phyloP scores from a whole-genome alignment of 2,797 vertebrate species.

The Rallus crepitans region DNA sequence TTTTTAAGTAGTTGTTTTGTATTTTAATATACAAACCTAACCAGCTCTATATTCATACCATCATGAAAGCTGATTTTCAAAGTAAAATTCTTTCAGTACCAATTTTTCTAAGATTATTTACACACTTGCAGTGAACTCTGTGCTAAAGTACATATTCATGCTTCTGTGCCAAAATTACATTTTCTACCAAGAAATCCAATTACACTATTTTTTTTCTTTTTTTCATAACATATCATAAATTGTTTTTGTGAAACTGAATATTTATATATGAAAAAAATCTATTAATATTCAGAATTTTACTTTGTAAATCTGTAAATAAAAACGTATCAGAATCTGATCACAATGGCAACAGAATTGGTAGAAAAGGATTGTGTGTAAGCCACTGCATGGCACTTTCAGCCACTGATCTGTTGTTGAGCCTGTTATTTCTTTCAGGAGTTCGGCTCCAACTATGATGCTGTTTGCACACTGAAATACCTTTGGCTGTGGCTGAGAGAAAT shows the following conservation, averaged over 20 bases:
- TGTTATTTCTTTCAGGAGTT: neutral
- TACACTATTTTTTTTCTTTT: neutral
- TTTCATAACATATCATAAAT: neutral
- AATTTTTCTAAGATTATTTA: neutral
- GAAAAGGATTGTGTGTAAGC: neutral
- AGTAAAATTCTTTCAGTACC: neutral
- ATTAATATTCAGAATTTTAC: neutral
- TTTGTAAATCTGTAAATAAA: neutral
- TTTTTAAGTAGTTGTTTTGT: neutral
- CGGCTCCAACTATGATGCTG: neutral
- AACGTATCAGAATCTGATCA: neutral
- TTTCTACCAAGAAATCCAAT: neutral
- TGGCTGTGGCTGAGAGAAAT: neutral
- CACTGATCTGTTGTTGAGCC: neutral
- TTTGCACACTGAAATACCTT: neutral
- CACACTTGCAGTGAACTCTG: neutral
- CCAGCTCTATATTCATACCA: neutral
- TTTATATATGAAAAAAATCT: neutral
- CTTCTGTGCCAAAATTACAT: neutral
- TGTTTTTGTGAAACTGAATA: neutral
- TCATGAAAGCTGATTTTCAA: neutral
- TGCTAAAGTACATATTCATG: neutral
- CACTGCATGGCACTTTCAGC: neutral
- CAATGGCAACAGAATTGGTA: neutral
- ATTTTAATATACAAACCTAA: neutral